phyloP scores from a whole-genome alignment of 2,113 vertebrate species.

The Procavia capensis region DNA sequence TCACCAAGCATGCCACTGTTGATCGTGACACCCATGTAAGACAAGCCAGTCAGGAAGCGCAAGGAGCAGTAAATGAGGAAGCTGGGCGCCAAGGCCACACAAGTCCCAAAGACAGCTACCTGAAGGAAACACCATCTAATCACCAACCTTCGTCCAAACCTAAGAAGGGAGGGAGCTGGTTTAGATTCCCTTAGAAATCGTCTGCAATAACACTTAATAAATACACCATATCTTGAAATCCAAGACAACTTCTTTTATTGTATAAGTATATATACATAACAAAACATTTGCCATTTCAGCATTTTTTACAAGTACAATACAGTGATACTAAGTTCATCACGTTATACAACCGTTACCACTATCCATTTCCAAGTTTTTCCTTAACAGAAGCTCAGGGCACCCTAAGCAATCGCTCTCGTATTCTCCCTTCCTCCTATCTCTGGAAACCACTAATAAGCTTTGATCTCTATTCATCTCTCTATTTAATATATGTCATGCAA shows the following conservation, averaged over 20 bases:
- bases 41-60: constrained; percentile 83
- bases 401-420: background rate
- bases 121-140: constrained; percentile 80
- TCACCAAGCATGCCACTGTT: constrained; percentile 84
- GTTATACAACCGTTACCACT: background rate
- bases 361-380: background rate
- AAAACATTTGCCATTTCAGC: background rate
- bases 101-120: constrained; percentile 75
- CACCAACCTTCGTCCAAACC: constrained; percentile 84
- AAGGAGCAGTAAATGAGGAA: constrained; percentile 80
- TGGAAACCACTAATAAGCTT: background rate
- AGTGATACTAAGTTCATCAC: background rate
- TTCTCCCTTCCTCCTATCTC: background rate
- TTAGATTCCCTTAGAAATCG: background rate
- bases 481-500: background rate
- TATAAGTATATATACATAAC: too few species aligned
- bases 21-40: constrained; percentile 73
- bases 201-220: background rate
- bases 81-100: constrained; percentile 80
- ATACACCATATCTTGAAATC: background rate
- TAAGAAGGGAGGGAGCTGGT: constrained; percentile 20
- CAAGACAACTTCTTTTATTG: too few species aligned
- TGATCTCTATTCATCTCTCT: background rate
- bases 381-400: background rate
- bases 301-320: background rate